A percentile compares a stretch with the other conserved stretches of the same genome.
These are phyloP conservation scores for Coluber constrictor DNA, from an alignment of 2,797 vertebrate species.

Conservation along the genomic window DNA sequence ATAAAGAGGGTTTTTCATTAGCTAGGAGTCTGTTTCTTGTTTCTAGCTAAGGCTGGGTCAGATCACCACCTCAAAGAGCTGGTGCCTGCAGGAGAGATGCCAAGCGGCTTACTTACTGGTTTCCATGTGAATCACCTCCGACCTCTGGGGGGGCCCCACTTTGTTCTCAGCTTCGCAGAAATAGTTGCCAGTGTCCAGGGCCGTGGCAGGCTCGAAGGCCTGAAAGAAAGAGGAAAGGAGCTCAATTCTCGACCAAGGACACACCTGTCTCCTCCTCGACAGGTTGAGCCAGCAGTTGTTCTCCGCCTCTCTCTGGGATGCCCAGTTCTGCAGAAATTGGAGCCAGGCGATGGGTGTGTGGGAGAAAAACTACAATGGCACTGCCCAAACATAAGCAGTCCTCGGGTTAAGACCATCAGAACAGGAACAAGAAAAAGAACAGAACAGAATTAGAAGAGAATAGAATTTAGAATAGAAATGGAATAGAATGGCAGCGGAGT, in stretches of 20 bases:
- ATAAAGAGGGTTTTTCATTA: too few species aligned
- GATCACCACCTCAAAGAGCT: not conserved
- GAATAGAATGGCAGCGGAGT: too few species aligned
- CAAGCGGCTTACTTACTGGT: conserved; percentile 64
- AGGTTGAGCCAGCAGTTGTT: not conserved
- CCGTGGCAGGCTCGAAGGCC: conserved; percentile 65
- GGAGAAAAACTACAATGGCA: not conserved
- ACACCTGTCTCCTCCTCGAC: too few species aligned
- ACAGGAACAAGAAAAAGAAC: not conserved
- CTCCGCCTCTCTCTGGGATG: too few species aligned
- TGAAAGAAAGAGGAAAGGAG: conserved; percentile 44
- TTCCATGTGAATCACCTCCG: conserved; percentile 68
- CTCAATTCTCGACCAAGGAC: not conserved
- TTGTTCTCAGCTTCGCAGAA: conserved; percentile 78
- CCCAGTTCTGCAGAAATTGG: not conserved
- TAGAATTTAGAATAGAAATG: too few species aligned
- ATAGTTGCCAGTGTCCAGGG: conserved; percentile 73
- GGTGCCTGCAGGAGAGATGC: not conserved
- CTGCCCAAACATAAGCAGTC: not conserved
- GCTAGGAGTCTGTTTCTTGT: too few species aligned
- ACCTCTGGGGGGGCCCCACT: conserved; percentile 65
- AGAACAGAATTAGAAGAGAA: too few species aligned
- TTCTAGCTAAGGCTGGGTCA: too few species aligned
- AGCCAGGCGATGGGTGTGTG: rapidly evolving
- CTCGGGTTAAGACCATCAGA: not conserved